Evolutionary conservation across 1,140 invertebrate genomes (phyloP), one percentile per base, ranked within the genome.

Genomic region (Propsilocerus akamusi): DNA sequence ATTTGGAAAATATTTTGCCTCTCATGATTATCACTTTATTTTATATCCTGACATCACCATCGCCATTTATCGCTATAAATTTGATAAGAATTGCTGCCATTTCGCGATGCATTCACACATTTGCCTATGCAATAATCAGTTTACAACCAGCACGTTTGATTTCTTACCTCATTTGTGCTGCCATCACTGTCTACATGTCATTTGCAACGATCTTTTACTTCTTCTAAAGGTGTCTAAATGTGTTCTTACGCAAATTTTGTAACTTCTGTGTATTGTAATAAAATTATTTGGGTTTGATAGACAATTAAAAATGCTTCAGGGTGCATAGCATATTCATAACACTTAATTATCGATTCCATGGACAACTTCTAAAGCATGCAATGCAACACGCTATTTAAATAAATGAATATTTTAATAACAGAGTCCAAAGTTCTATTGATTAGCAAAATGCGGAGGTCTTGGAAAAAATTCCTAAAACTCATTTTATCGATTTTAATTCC

Each of bases 1-100:
- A 83, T 57, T 54, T 83, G 48, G 80, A 83, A 59, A 83, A 81
- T 54, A 70, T 82, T 50, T 57, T 77, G 8, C 68, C 75, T 5
- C 83, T 81, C 66, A 67, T 79, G 7, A 55, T 72, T 2, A 62
- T 76, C 37, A 76, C 73, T 2, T 67, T 72, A 1, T 53, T 80
- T 2, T 83, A 79, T 59, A 59, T 77, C 0, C 57, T 72, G 30
- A 81, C 76, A 1, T 66, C 67, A 37, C 81, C 81, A 10, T 55
- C 59, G 4, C 32, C 60, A 0, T 54, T 52, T 3, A 49, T 68
- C 46, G 79, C 80, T 2, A 63, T 66, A 0, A 57, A 67, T 7
- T 61, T 82, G 48, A 80, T 83, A 59, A 41, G 77, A 47, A 54
- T 70, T 0, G 83, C 72, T 58, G 70, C 77, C 0, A 55, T 68